Evolutionary conservation across 2,797 vertebrate species (phyloP).

Genomic region (Argya squamiceps): DNA sequence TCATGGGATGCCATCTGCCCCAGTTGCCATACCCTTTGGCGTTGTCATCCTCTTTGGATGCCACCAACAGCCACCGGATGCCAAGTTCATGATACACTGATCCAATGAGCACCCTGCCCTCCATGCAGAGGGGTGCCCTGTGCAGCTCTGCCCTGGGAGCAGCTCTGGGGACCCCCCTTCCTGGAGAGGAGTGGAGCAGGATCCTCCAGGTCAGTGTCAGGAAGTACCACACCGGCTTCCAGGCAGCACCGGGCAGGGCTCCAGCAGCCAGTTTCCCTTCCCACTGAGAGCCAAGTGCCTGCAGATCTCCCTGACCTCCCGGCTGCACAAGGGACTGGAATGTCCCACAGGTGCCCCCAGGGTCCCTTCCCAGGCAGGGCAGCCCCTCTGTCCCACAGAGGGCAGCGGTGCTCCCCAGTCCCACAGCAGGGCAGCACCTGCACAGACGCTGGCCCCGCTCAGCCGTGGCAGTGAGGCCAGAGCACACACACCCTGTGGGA

Average conservation of each 20-base stretch:
- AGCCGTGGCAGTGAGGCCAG: rapidly evolving
- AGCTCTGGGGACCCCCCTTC: neutral
- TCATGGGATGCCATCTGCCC: neutral
- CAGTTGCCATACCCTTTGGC: neutral
- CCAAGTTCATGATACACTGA: neutral
- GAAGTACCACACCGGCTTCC: neutral
- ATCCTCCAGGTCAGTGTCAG: neutral
- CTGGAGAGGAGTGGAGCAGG: rapidly evolving
- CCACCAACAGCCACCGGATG: neutral
- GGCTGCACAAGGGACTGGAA: neutral
- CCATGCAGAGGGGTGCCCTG: rapidly evolving
- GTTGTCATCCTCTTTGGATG: neutral
- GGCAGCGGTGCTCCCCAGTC: rapidly evolving
- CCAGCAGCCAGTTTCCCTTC: neutral
- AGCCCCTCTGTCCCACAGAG: rapidly evolving
- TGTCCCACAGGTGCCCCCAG: rapidly evolving
- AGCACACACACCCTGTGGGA: rapidly evolving
- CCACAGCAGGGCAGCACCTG: rapidly evolving
- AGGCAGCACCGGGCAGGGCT: neutral
- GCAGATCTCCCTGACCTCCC: neutral
- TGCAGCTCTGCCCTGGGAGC: neutral
- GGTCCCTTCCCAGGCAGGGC: neutral
- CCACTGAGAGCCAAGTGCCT: neutral
- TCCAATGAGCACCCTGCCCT: neutral
- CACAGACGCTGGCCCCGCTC: rapidly evolving